Percentiles rank a stretch among this genome's conserved stretches.
Evolutionary conservation across 53 echinoderm and acorn worm species (phyloP).

Genomic region (Astropecten irregularis): DNA sequence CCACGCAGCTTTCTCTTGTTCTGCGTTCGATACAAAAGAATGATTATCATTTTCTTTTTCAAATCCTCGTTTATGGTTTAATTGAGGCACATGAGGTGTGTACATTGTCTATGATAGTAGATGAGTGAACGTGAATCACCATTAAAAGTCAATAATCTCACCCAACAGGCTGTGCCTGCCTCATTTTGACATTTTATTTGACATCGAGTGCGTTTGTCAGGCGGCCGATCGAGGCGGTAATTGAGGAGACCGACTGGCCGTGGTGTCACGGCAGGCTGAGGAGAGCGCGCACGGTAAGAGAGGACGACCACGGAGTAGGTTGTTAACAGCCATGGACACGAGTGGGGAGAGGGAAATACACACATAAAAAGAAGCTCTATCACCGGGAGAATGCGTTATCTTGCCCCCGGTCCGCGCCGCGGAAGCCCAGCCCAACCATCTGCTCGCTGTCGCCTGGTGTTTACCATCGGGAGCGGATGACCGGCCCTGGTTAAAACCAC

Average conservation of each 20-base stretch:
- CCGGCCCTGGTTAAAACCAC: too few relatives aligned
- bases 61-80: too few relatives aligned
- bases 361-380: too few relatives aligned
- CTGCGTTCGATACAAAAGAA: too few relatives aligned
- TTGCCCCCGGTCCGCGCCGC: not conserved
- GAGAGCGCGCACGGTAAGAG: not conserved
- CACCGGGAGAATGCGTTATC: slow-evolving; percentile 19
- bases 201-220: too few relatives aligned
- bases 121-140: too few relatives aligned
- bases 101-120: too few relatives aligned
- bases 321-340: too few relatives aligned
- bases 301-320: not conserved
- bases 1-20: too few relatives aligned
- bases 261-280: not conserved
- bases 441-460: slow-evolving; percentile 52
- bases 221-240: not conserved
- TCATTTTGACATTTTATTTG: not conserved
- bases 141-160: slow-evolving; percentile 23
- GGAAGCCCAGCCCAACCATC: slow-evolving; percentile 46
- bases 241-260: not conserved
- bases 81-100: too few relatives aligned
- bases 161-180: not conserved
- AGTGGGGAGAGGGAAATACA: too few relatives aligned
- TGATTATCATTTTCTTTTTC: too few relatives aligned
- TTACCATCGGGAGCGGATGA: slow-evolving; percentile 22